These are phyloP conservation scores for Glossophaga mutica DNA, from an alignment of 2,797 vertebrate genomes.

Conservation along the genomic window DNA sequence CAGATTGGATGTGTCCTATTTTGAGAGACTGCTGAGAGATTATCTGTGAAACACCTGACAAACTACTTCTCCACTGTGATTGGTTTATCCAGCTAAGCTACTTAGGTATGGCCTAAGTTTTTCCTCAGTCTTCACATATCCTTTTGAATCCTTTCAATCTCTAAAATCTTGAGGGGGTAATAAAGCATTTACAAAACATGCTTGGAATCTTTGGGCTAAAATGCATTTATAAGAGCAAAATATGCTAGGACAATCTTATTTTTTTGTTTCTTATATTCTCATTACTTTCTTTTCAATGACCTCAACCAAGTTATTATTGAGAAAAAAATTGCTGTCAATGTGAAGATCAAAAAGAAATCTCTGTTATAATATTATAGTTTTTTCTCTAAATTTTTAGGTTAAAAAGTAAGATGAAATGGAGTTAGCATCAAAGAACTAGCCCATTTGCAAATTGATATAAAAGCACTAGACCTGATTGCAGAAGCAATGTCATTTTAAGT, in stretches of 20 bases:
- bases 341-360: constrained; percentile 38
- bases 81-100: background rate
- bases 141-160: background rate
- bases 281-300: constrained; percentile 14
- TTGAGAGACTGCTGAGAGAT: background rate
- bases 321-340: background rate
- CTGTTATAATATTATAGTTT: background rate
- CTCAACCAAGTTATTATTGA: constrained; percentile 9
- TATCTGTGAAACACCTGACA: background rate
- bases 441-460: background rate
- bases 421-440: constrained; percentile 14
- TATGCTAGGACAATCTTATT: background rate
- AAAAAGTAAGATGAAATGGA: constrained; percentile 34
- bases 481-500: constrained; percentile 6
- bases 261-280: background rate
- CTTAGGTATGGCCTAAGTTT: background rate
- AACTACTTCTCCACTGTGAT: background rate
- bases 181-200: background rate
- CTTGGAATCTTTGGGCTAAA: background rate
- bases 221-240: background rate
- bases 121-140: background rate
- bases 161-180: background rate
- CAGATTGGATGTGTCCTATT: background rate
- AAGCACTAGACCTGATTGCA: background rate
- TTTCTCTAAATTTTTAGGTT: background rate